Base-by-base conservation (phyloP, 2,113 vertebrate species). In the Cepphus grylle region DNA sequence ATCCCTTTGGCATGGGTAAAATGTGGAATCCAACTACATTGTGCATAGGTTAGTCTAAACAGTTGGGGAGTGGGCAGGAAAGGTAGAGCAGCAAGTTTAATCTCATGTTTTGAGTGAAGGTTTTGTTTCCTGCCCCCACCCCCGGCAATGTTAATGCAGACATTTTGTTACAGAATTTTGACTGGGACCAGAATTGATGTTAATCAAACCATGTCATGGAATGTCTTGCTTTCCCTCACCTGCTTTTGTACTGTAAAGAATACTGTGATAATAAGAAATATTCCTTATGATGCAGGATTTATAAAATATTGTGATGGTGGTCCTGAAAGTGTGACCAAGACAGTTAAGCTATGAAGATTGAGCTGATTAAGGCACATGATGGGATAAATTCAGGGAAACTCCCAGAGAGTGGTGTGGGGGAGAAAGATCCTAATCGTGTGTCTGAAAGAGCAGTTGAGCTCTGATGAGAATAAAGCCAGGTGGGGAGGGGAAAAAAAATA, bases 121-220 rank as follows among this genome's bases (percentile, higher is more conserved):
- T 50, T 85, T 88, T 7, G 32, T 36, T 77, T n/a, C n/a, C n/a
- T n/a, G n/a, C n/a, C n/a, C n/a, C n/a, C n/a, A n/a, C n/a, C n/a
- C n/a, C n/a, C n/a, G n/a, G n/a, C n/a, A n/a, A 0, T 70, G 30
- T 81, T 47, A 59, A n/a, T 32, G 4, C 23, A n/a, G n/a, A 32
- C 22, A 42, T 82, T 30, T 69, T n/a, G 18, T 14, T 59, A 49
- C 26, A 78, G 30, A 72, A 81, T 88, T 81, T 78, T 82, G 17
- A 27, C 34, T 49, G 20, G 16, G 11, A 47, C 12, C 15, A 43
- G 22, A 73, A 38, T 32, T 69, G 30, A 56, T 20, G 2, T 56
- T 66, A 34, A 58, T 73, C 9, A 63, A 55, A 16, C 27, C 55
- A 43, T 79, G 61, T 23, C 9, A 1, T 55, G 27, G 47, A 49